Base-by-base conservation (phyloP, 1,140 invertebrate genomes). In the Pachypeltis micranthus region DNA sequence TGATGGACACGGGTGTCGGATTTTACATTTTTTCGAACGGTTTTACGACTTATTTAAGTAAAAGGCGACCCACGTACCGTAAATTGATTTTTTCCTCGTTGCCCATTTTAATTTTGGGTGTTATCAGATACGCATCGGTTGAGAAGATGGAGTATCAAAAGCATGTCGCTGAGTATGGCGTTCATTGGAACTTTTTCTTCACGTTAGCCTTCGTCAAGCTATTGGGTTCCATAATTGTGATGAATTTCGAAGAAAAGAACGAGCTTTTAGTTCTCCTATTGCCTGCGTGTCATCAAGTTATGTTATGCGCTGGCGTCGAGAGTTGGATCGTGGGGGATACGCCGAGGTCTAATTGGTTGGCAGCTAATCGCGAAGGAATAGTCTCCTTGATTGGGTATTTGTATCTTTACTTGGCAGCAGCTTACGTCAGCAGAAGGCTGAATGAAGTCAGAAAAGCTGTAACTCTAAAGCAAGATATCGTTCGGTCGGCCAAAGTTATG, bases 141-240 rank as follows among this genome's bases (percentile, higher is more conserved):
- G 82, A 82, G 70, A 69, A 78, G 63, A 73, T 85, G 1, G 80
- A 88, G 62, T 98, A 98, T 74, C 86, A 92, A 61, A 84, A 88
- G 70, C 88, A 93, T 74, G 80, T 90, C 0, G 82, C 84, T 3
- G 96, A 98, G 72, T 98, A 98, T 79, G 96, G 95, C 1, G 79
- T 88, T 2, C 93, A 97, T 76, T 96, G 94, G 91, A 98, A 98
- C 74, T 98, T 98, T 72, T 98, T 97, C 72, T 85, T 96, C 63
- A 96, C 92, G 1, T 73, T 98, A 34, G 90, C 88, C 25, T 75
- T 86, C 47, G 85, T 91, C 2, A 93, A 91, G 79, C 71, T 93
- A 0, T 70, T 89, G 23, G 82, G 82, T 24, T 81, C 80, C 26
- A 64, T 83, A 29, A 67, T 87, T 26, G 73, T 85, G 16, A 75